phyloP scores from a whole-genome alignment of 2,113 vertebrate genomes.

The Elephantulus edwardii region DNA sequence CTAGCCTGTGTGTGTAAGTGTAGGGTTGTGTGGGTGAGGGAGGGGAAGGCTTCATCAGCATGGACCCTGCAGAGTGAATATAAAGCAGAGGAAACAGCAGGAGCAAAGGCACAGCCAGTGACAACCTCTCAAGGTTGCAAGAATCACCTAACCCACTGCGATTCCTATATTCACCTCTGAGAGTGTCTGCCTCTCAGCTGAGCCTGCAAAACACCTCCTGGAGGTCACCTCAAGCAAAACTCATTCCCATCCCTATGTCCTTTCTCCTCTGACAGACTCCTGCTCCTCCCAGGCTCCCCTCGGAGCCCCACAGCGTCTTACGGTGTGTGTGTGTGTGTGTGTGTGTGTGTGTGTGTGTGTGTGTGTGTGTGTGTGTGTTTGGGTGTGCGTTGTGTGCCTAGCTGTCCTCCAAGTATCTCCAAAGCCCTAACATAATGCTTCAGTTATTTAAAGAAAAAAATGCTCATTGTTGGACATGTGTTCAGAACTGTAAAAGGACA shows the following conservation, averaged over 20 bases:
- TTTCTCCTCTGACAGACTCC: not conserved
- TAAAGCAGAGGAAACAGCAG: not conserved
- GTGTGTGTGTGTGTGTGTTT: rapidly evolving
- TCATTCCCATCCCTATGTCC: not conserved
- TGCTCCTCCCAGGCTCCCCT: not conserved
- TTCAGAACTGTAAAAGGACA: conserved; percentile 31
- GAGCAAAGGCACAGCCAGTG: not conserved
- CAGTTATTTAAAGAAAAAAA: not conserved
- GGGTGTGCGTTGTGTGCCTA: not conserved
- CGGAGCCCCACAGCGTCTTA: not conserved
- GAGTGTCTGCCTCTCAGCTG: not conserved
- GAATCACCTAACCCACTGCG: not conserved
- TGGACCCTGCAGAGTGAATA: not conserved
- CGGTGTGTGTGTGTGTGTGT: not conserved
- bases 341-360: too few relatives aligned
- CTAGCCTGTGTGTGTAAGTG: not conserved
- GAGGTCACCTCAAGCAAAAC: not conserved
- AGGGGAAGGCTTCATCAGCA: not conserved
- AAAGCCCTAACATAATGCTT: not conserved
- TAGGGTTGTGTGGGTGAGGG: not conserved
- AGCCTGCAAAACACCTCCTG: not conserved
- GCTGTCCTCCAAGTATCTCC: not conserved
- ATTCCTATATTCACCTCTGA: not conserved
- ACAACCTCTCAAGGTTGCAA: not conserved
- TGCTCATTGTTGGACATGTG: conserved; percentile 12